Base-by-base conservation (phyloP, 2,113 vertebrate genomes). In the Onychostoma macrolepis region DNA sequence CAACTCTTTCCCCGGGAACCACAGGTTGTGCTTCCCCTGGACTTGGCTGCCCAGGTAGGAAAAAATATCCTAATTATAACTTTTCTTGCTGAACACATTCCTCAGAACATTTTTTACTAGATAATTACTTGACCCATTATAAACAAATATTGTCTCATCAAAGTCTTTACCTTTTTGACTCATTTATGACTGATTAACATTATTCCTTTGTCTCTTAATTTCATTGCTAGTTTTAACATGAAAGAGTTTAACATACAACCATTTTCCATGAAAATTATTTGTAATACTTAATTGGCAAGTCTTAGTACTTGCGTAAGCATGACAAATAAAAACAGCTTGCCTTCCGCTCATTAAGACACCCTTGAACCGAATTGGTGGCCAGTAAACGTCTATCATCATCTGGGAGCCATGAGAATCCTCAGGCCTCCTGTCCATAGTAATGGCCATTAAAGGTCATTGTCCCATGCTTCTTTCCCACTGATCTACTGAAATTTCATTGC, bases 41-140 rank as follows among this genome's bases (percentile, higher is more conserved):
- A 91, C 95, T 93, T 84, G 96, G 96, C 91, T 98, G 97, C 90
- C 95, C 96, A 98, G 97, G 98, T 99, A 98, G 88, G 95, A 90
- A 90, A 56, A 86, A 81, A 5, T 43, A 87, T 72, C 8, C n/a
- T 30, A 67, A 26, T n/a, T n/a, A 19, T 72, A 63, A 26, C 4
- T 67, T 78, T 63, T 50, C 17, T 58, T 50, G 30, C 17, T 17
- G 10, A 72, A 21, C 24, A 71, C 38, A 41, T 86, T 71, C 26
- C 11, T 80, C 50, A 61, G 6, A 43, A 24, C 41, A 12, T 43
- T n/a, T 61, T 85, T 45, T 56, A 36, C 56, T 43, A n/a, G 6
- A 63, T 82, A 12, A 82, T 75, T n/a, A 48, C 53, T 41, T 61
- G 17, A 61, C 33, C 30, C 50, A 21, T 53, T 78, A 41, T 80